These are phyloP conservation scores for Lasioglossum baleicum DNA, from an alignment of 1,140 invertebrate genomes.

Conservation along the genomic window DNA sequence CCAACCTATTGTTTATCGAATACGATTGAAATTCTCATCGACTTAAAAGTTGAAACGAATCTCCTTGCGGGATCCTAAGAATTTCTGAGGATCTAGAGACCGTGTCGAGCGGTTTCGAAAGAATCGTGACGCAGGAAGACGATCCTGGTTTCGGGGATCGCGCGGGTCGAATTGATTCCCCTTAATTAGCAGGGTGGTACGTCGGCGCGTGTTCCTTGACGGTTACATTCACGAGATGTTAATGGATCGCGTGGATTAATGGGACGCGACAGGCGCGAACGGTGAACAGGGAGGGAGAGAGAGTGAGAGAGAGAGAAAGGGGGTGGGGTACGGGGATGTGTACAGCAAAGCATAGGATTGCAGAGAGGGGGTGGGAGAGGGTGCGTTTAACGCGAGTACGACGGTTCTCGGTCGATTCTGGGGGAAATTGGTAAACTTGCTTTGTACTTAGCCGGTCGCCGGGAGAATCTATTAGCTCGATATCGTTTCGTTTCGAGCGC, in stretches of 20 bases:
- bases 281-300: too few relatives aligned
- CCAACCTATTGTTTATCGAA: too few relatives aligned
- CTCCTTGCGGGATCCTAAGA: too few relatives aligned
- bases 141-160: too few relatives aligned
- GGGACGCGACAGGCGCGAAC: constrained; percentile 5
- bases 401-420: constrained; percentile 17
- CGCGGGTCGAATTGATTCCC: background rate
- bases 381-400: constrained; percentile 1
- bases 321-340: too few relatives aligned
- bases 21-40: too few relatives aligned
- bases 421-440: constrained; percentile 46
- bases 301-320: too few relatives aligned
- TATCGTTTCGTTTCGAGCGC: constrained; percentile 38
- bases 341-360: too few relatives aligned
- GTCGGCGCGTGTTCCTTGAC: constrained; percentile 1
- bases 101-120: too few relatives aligned
- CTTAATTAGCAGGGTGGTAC: constrained; percentile 14
- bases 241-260: constrained; percentile 22
- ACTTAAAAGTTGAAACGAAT: too few relatives aligned
- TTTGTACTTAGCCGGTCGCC: constrained; percentile 12
- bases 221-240: constrained; percentile 22
- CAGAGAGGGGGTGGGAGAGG: background rate
- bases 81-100: too few relatives aligned
- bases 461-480: constrained; percentile 47
- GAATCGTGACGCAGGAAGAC: background rate